Evolutionary conservation across 2,888 invertebrate genomes (phyloP).

Genomic region (Andrena flavipes): DNA sequence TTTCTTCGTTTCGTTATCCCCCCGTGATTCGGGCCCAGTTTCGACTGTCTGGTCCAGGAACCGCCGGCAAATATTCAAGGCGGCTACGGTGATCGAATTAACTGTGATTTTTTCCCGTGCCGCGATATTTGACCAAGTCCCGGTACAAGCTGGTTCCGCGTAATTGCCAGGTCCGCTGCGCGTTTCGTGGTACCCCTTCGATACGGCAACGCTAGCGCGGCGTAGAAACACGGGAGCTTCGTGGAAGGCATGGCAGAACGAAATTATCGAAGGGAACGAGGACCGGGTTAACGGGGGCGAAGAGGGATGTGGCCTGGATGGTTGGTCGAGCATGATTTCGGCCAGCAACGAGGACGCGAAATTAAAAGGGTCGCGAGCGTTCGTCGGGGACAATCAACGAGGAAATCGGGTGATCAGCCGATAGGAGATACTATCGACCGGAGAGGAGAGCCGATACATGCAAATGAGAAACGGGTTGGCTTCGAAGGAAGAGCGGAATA

Average conservation of each 20-base stretch:
- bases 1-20: slow-evolving; percentile 22
- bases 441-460: slow-evolving; percentile 33
- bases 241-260: slow-evolving; percentile 1
- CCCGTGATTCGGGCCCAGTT: neutral
- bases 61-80: neutral
- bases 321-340: neutral
- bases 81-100: slow-evolving; percentile 11
- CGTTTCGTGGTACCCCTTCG: neutral
- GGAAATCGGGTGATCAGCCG: slow-evolving; percentile 38
- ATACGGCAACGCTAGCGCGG: neutral
- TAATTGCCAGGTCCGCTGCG: slow-evolving; percentile 5
- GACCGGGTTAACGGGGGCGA: neutral
- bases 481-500: slow-evolving; percentile 21
- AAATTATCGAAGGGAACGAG: slow-evolving; percentile 4
- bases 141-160: neutral
- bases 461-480: slow-evolving; percentile 31
- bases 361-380: slow-evolving; percentile 37
- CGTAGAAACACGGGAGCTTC: neutral
- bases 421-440: slow-evolving; percentile 6
- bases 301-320: neutral
- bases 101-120: slow-evolving; percentile 2
- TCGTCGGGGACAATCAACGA: slow-evolving; percentile 3
- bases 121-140: slow-evolving; percentile 19
- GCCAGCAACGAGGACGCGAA: slow-evolving; percentile 9
- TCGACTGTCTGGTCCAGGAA: neutral